A percentile compares a stretch with the other conserved stretches of the same genome.
These are phyloP conservation scores for Pinctada fucata DNA, from an alignment of 2,888 invertebrate genomes.

Conservation along the genomic window DNA sequence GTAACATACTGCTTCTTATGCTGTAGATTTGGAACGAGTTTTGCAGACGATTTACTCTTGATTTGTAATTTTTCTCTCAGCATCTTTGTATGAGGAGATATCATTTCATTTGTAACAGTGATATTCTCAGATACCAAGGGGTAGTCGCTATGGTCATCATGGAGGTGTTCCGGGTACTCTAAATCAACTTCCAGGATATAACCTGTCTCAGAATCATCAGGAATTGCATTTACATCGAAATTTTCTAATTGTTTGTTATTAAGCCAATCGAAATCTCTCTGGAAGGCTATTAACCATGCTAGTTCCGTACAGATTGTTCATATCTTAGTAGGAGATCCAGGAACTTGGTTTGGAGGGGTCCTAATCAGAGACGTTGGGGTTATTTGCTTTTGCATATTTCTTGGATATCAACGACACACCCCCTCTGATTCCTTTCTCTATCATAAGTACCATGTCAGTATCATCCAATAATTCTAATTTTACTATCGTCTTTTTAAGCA, in stretches of 20 bases:
- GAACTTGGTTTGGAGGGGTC: constrained; percentile 13
- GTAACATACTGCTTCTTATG: constrained; percentile 63
- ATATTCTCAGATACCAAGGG: constrained; percentile 12
- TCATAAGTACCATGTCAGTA: constrained; percentile 22
- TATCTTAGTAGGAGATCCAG: constrained; percentile 34
- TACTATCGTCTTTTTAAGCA: constrained; percentile 59
- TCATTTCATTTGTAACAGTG: constrained; percentile 7
- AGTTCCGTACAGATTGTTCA: constrained; percentile 34
- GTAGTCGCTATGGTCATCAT: constrained; percentile 14
- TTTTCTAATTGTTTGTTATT: too few species aligned
- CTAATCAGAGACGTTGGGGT: constrained; percentile 21
- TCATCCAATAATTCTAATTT: constrained; percentile 34
- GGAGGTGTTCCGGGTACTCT: not conserved
- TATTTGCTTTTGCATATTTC: constrained; percentile 46
- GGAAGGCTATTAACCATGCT: too few species aligned
- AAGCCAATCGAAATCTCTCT: too few species aligned
- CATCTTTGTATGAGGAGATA: constrained; percentile 11
- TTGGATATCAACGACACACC: constrained; percentile 43
- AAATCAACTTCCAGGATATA: not conserved
- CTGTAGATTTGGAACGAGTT: constrained; percentile 45
- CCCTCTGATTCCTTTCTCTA: not conserved
- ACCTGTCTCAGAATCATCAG: too few species aligned
- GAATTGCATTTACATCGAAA: too few species aligned
- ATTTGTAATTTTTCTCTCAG: not conserved
- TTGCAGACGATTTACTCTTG: not conserved